A percentile compares a stretch with the other conserved stretches of the same genome.
phyloP scores from a whole-genome alignment of 2,888 invertebrate genomes.

The Biston stratarius region DNA sequence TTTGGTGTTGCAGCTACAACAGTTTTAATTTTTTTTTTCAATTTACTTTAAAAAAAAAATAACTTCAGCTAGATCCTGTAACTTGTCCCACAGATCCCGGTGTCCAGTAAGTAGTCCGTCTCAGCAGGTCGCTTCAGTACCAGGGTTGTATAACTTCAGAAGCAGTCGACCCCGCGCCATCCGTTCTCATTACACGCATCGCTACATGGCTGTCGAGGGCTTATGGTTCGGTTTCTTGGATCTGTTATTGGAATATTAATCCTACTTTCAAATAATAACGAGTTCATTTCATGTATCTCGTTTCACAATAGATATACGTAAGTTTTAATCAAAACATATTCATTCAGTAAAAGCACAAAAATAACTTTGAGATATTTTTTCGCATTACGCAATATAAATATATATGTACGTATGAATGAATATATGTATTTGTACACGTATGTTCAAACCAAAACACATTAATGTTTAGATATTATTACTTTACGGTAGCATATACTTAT shows the following conservation, averaged over 20 bases:
- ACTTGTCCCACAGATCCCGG: conserved; percentile 19
- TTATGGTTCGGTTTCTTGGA: conserved; percentile 6
- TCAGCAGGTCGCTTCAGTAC: conserved; percentile 63
- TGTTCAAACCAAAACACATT: too few species aligned
- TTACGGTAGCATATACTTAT: too few species aligned
- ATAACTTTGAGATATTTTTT: too few species aligned
- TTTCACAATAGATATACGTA: neutral
- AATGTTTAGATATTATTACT: too few species aligned
- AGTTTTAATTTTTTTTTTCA: too few species aligned
- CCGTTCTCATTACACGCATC: conserved; percentile 63
- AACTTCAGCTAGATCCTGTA: neutral
- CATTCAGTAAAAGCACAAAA: too few species aligned
- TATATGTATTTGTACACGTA: too few species aligned
- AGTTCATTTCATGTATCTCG: neutral
- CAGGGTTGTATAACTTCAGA: conserved; percentile 53
- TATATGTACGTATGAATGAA: too few species aligned
- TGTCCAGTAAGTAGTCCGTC: conserved; percentile 64
- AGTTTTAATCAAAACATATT: too few species aligned
- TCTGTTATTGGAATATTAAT: conserved; percentile 12
- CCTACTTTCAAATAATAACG: neutral
- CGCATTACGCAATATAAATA: too few species aligned
- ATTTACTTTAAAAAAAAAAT: too few species aligned
- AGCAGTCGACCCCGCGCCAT: conserved; percentile 48
- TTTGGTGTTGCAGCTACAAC: too few species aligned
- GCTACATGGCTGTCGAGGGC: conserved; percentile 42